Percentiles rank a stretch among this genome's conserved stretches.
Conservation (phyloP, 2,888 invertebrate species). For the Minunthozetes semirufus region DNA sequence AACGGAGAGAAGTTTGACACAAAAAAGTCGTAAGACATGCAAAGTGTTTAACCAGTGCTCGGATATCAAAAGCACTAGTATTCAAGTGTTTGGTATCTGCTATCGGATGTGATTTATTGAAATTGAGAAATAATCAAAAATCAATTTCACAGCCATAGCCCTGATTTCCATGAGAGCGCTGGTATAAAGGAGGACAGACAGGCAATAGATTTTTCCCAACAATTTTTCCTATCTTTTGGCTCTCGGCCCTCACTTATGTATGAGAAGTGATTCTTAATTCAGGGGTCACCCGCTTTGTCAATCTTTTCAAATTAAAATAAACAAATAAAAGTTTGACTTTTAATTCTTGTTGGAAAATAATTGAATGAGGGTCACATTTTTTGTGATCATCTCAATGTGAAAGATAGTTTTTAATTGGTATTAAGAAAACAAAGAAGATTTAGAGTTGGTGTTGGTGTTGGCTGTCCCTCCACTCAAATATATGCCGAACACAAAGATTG, state of each 20-base stretch:
- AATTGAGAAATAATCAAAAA: slow-evolving; percentile 31
- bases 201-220: neutral
- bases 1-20: too few relatives aligned
- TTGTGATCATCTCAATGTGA: too few relatives aligned
- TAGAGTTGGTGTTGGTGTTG: neutral
- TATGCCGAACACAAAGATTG: slow-evolving; percentile 28
- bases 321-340: too few relatives aligned
- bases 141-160: slow-evolving; percentile 19
- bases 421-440: neutral
- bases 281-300: too few relatives aligned
- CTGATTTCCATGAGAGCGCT: neutral
- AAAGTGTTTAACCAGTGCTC: neutral
- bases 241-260: too few relatives aligned
- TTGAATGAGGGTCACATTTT: too few relatives aligned
- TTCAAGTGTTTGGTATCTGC: slow-evolving; percentile 16
- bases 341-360: too few relatives aligned
- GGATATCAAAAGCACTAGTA: neutral
- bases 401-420: too few relatives aligned
- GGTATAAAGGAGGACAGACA: neutral
- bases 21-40: neutral
- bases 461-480: neutral
- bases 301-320: too few relatives aligned
- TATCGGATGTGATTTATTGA: slow-evolving; percentile 27
- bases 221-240: neutral
- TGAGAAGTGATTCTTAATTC: too few relatives aligned